Evolutionary conservation across 2,888 invertebrate species (phyloP), one percentile per base, ranked within the genome.

Genomic region (Anagyrus pseudococci): DNA sequence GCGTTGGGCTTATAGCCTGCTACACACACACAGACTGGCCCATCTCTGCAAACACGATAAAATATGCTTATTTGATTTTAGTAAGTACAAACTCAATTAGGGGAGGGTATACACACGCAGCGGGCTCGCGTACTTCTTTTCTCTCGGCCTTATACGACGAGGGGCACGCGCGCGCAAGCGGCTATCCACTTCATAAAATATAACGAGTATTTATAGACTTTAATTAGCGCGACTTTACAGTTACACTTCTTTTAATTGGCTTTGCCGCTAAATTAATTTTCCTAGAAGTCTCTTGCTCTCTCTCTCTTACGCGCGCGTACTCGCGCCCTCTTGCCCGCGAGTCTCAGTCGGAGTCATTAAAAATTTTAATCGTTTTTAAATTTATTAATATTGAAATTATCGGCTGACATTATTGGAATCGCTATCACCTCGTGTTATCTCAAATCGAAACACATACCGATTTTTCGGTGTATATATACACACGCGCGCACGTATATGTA

Each of bases 41-140:
- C 29, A 7, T 4, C 40, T 55, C 41, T 49, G 4, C 54, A 58
- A 48, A 58, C 43, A 56, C 40, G 29, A 57, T 64, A 47, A 63
- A 49, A 33, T 56, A 55, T 37, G 59, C 53, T 60, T 56, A 57
- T 64, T 59, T 47, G 56, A 60, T 60, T 64, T 60, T 55, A 50
- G 56, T 55, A 33, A 25, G 37, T 48, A 52, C 52, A 64, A 48
- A 64, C 52, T 59, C 56, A 60, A 64, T 60, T 64, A 59, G 56
- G 26, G n/a, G n/a, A n/a, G n/a, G n/a, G n/a, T n/a, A 25, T 7
- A 10, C 22, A 17, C 50, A 49, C 40, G 29, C 10, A 8, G 20
- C 20, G 20, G 22, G 6, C 19, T 23, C 33, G n/a, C 25, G 50
- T 19, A 15, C 17, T 47, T 40, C 25, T 13, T 37, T n/a, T 33